phyloP scores from a whole-genome alignment of 2,888 invertebrate genomes.

The Pachycephus smyrnensis region DNA sequence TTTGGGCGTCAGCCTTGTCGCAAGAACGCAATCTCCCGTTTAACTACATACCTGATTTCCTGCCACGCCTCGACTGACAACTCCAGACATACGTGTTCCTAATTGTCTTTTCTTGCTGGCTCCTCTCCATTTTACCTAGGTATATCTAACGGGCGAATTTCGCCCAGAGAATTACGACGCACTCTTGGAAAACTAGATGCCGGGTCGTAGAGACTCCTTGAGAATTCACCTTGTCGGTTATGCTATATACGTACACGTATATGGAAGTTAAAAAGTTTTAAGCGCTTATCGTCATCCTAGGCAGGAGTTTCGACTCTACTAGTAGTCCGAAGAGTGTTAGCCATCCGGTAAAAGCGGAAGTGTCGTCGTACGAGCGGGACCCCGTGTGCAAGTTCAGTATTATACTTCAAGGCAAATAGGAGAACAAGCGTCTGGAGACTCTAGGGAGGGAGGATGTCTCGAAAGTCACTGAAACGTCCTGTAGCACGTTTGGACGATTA shows the following conservation, averaged over 20 bases:
- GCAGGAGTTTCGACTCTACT: slow-evolving; percentile 13
- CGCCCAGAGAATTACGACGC: neutral
- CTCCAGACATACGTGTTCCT: slow-evolving; percentile 25
- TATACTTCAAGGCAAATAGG: neutral
- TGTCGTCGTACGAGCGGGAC: neutral
- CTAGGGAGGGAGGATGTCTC: too few relatives aligned
- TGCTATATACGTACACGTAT: neutral
- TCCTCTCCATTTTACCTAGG: neutral
- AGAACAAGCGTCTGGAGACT: neutral
- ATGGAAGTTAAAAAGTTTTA: slow-evolving; percentile 28
- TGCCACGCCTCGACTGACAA: slow-evolving; percentile 24
- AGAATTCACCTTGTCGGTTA: neutral
- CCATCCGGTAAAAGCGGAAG: too few relatives aligned
- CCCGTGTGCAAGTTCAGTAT: neutral
- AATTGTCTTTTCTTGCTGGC: slow-evolving; percentile 24
- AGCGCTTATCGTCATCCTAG: slow-evolving; percentile 30
- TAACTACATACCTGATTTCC: slow-evolving; percentile 18
- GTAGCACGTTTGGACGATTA: neutral
- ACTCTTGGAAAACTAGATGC: neutral
- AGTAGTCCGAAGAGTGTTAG: neutral
- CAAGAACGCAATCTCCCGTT: slow-evolving; percentile 22
- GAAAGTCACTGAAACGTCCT: neutral
- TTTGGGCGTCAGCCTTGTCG: neutral
- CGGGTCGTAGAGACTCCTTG: neutral
- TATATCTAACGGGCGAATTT: neutral